Evolutionary conservation across 2,113 vertebrate genomes (phyloP), one percentile per base, ranked within the genome.

Genomic region (Callocephalon fimbriatum): DNA sequence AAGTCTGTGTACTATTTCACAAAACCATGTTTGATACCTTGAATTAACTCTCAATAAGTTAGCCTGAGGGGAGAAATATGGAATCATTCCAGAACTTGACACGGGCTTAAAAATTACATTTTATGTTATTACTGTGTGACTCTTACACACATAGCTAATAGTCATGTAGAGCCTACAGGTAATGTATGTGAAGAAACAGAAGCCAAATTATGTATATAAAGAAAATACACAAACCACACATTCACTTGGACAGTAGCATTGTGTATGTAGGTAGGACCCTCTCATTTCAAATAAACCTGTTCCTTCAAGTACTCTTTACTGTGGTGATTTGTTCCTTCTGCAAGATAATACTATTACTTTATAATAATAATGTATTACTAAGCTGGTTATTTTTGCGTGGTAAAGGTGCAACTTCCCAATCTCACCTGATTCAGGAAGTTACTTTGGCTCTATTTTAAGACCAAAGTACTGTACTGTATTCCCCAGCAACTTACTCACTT

Each of bases 81-180:
- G 59, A 92, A 77, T 71, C 6, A 26, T 83, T 93, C 35, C 86
- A 86, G 67, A 66, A 50, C 73, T 79, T 92, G 37, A 70, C 22
- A 67, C 3, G 4, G 6, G 32, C 62, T 78, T 77, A 27, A 70
- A 87, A 88, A 53, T 62, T 18, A 9, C 2, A 4, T 61, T 84
- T 86, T 50, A 12, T 59, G 12, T 59, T 77, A 29, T 26, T 75
- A 50, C 23, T 45, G 1, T 53, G 9, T 68, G 48, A 53, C 54
- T 88, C 16, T 50, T 29, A 38, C 15, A 61, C 9, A 40, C 5
- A 2, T 25, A 73, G 23, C 25, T 7, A 58, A 3, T 9, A 73
- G 54, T 54, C 10, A 20, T 1, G 1, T 66, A 12, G 44, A 83
- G 37, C 35, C 17, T 73, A 20, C 27, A 54, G 63, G 38, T 70